Evolutionary conservation across 2,888 invertebrate genomes (phyloP).

Genomic region (Halictus ligatus): DNA sequence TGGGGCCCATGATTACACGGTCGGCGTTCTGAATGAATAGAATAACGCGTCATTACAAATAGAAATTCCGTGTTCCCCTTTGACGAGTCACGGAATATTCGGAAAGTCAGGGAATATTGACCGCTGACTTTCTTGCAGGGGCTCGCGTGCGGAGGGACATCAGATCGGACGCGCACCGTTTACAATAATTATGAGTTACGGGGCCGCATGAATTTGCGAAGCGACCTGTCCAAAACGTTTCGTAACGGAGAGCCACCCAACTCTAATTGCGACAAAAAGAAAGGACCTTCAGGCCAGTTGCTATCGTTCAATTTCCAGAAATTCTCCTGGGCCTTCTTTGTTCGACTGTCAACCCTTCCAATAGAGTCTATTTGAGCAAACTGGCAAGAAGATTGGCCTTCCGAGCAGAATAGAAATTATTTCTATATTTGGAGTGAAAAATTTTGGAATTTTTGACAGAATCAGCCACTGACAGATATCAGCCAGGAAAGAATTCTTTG

Average conservation of each 20-base stretch:
- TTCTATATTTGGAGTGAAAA: neutral
- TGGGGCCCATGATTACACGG: neutral
- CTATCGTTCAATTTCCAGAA: constrained; percentile 38
- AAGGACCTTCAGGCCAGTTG: neutral
- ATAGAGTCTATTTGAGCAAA: neutral
- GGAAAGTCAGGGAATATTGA: neutral
- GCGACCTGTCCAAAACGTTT: constrained; percentile 48
- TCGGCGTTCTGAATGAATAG: constrained; percentile 1
- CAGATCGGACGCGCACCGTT: constrained; percentile 62
- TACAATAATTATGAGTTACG: constrained; percentile 70
- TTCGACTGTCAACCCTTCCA: neutral
- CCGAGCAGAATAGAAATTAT: neutral
- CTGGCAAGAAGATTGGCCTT: neutral
- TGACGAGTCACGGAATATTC: constrained; percentile 4
- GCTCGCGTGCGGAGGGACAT: constrained; percentile 66
- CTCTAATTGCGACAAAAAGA: constrained; percentile 68
- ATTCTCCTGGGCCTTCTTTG: constrained; percentile 18
- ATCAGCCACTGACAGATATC: too few relatives aligned
- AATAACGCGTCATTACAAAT: neutral
- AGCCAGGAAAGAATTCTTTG: too few relatives aligned
- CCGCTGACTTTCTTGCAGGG: constrained; percentile 34
- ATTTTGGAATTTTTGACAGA: too few relatives aligned
- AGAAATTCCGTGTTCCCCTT: neutral
- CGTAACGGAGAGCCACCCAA: constrained; percentile 51
- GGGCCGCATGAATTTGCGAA: constrained; percentile 49